These are phyloP conservation scores for Polylopha cassiicola DNA, from an alignment of 2,888 invertebrate species.

Conservation along the genomic window DNA sequence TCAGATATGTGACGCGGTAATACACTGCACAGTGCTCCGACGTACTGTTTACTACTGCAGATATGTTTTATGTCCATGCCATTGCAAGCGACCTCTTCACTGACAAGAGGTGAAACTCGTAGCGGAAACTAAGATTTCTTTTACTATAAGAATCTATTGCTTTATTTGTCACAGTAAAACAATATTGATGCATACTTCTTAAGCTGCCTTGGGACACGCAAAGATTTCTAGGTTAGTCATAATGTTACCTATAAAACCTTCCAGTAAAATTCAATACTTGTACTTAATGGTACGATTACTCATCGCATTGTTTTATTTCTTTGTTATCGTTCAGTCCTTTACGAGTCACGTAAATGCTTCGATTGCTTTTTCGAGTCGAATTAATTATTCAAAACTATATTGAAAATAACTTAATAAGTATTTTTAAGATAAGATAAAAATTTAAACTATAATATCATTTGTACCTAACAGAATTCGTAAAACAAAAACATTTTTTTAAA, in stretches of 20 bases:
- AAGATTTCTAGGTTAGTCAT: not conserved
- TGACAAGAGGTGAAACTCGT: slow-evolving; percentile 6
- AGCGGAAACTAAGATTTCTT: too few relatives aligned
- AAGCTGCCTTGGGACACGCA: slow-evolving; percentile 1
- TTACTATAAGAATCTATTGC: too few relatives aligned
- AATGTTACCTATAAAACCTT: slow-evolving; percentile 6
- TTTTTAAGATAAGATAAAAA: not conserved
- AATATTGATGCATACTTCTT: too few relatives aligned
- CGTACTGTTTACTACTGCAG: slow-evolving; percentile 25
- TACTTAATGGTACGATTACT: slow-evolving; percentile 27
- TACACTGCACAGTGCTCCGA: slow-evolving; percentile 29
- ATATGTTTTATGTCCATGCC: slow-evolving; percentile 5
- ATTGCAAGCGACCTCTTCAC: slow-evolving; percentile 1
- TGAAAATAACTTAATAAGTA: too few relatives aligned
- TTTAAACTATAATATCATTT: slow-evolving; percentile 22
- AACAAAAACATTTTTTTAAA: too few relatives aligned
- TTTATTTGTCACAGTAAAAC: too few relatives aligned
- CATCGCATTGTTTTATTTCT: slow-evolving; percentile 31
- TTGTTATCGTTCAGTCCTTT: slow-evolving; percentile 1
- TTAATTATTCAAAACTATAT: too few relatives aligned
- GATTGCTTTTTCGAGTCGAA: too few relatives aligned
- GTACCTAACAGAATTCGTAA: too few relatives aligned
- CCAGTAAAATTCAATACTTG: not conserved
- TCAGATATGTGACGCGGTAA: slow-evolving; percentile 17
- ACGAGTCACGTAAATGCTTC: not conserved